These are phyloP conservation scores for Ctenochaetus hawaiiensis DNA, from an alignment of 2,797 vertebrate genomes.

Conservation along the genomic window DNA sequence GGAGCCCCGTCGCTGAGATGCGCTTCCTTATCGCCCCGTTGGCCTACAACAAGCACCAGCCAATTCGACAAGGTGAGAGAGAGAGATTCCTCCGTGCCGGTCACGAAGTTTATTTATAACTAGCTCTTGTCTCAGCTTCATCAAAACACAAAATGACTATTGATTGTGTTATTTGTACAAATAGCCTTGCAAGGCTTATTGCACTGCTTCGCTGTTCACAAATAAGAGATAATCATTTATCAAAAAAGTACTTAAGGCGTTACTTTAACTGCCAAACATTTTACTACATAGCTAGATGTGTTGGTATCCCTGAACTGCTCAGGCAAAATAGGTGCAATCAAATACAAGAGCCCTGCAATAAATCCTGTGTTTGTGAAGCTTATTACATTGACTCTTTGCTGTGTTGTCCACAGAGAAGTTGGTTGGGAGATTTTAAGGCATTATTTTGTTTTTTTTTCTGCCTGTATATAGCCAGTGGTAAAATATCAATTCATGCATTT, in stretches of 20 bases:
- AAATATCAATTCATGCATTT: background rate
- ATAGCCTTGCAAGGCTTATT: slow-evolving; percentile 10
- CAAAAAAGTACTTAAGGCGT: slow-evolving; percentile 7
- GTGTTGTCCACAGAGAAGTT: slow-evolving; percentile 4
- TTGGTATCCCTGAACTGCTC: background rate
- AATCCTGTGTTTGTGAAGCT: slow-evolving; percentile 25
- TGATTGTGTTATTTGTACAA: slow-evolving; percentile 43
- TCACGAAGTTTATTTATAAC: slow-evolving; percentile 15
- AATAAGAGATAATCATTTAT: slow-evolving; percentile 28
- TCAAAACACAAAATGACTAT: slow-evolving; percentile 36
- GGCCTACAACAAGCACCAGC: slow-evolving; percentile 91
- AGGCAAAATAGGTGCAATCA: slow-evolving; percentile 8
- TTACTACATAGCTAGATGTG: background rate
- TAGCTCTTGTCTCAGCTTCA: slow-evolving; percentile 24
- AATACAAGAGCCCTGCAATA: slow-evolving; percentile 11
- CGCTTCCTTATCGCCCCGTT: slow-evolving; percentile 93
- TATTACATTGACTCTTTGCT: slow-evolving; percentile 4
- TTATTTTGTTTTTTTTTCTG: slow-evolving; percentile 9
- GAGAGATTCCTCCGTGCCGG: background rate
- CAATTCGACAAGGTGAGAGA: slow-evolving; percentile 92
- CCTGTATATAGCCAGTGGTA: background rate
- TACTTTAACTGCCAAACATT: slow-evolving; percentile 20
- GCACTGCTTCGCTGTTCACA: slow-evolving; percentile 20
- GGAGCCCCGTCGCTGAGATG: slow-evolving; percentile 95
- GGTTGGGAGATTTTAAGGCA: background rate